Base-by-base conservation (phyloP, 1,140 invertebrate species). In the Leptinotarsa undecemlineata region DNA sequence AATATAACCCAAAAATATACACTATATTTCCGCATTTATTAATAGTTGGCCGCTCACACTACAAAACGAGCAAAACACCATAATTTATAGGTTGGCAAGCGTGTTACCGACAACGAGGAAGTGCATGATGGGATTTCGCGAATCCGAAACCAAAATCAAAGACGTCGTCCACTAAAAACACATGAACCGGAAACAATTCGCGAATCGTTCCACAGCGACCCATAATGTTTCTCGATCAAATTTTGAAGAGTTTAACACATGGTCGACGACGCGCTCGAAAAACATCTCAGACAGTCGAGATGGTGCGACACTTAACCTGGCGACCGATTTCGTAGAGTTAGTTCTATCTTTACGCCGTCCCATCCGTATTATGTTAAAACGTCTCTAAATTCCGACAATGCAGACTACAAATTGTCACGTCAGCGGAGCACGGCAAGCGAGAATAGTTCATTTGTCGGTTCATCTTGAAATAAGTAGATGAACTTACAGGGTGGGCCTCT, bases 351-450 rank as follows among this genome's bases (percentile, higher is more conserved):
- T 67, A 67, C 15, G 51, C 51, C 19, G 42, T 67, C 42, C 17
- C 62, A 21, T 21, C 62, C 20, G 19, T 67, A 33, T 42, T 67
- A 67, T 67, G 23, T 42, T 67, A 42, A 67, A 67, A 67, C 64
- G 64, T 67, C 64, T 67, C 64, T 67, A 26, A 67, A 67, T 67
- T 67, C 64, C 42, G 17, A 67, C 64, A 67, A 67, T 67, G 64
- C 64, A 21, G 26, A 42, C 64, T 67, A 67, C 64, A 67, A 67
- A 67, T 67, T 67, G 42, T 67, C 42, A 23, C 26, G 51, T 57
- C 51, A 57, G 51, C 51, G 51, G 51, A 15, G 15, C 51, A 19
- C 15, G n/a, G 51, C 14, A 57, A 17, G 15, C 51, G n/a, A 57
- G 51, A 57, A 57, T 14, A n/a, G 51, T 57, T 15, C 51, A 19